A percentile compares a stretch with the other conserved stretches of the same genome.
Evolutionary conservation across 2,888 invertebrate genomes (phyloP).

Genomic region (Drosophila mimetica): DNA sequence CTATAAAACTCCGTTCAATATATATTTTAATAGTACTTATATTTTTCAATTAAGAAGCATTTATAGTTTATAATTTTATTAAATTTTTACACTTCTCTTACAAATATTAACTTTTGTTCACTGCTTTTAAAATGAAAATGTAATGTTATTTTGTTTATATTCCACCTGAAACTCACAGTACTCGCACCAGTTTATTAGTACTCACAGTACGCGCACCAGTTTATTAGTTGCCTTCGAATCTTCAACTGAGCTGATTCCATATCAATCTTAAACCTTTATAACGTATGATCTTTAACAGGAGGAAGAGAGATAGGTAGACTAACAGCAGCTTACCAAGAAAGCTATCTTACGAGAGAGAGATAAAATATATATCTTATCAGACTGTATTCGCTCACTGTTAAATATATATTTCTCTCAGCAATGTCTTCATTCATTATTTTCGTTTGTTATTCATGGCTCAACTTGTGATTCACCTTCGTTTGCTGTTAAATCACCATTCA

Average conservation of each 20-base stretch:
- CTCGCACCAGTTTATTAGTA: slow-evolving; percentile 8
- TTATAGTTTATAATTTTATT: no score
- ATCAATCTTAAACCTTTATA: slow-evolving; percentile 20
- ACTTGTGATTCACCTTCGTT: slow-evolving; percentile 66
- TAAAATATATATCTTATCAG: not conserved
- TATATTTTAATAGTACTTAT: no score
- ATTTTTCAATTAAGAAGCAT: no score
- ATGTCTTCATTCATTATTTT: slow-evolving; percentile 32
- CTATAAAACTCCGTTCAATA: no score
- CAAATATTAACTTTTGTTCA: not conserved
- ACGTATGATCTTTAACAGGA: not conserved
- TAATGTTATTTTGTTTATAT: not conserved
- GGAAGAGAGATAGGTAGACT: not conserved
- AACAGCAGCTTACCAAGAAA: slow-evolving; percentile 10
- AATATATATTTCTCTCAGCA: not conserved
- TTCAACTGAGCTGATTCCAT: slow-evolving; percentile 42
- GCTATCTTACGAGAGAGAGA: not conserved
- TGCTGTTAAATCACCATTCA: slow-evolving; percentile 39
- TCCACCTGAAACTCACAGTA: slow-evolving; percentile 47
- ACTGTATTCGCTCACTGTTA: not conserved
- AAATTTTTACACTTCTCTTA: no score
- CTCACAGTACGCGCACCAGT: slow-evolving; percentile 44
- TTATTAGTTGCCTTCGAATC: not conserved
- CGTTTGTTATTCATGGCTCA: slow-evolving; percentile 48
- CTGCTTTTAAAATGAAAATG: not conserved